These are phyloP conservation scores for Hemicentrotus pulcherrimus DNA, from an alignment of 35 echinoderm and acorn worm genomes.

Conservation along the genomic window DNA sequence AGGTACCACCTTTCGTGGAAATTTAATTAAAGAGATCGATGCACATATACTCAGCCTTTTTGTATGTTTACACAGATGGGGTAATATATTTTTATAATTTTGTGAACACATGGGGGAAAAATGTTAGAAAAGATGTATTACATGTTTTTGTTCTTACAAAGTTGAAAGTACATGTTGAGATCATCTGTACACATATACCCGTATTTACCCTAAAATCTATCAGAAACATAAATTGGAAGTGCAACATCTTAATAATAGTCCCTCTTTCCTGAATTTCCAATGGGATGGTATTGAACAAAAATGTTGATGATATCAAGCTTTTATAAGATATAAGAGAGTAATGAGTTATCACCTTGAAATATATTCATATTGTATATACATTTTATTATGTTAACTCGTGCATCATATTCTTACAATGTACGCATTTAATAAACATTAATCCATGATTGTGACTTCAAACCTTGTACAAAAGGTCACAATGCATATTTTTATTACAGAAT, in stretches of 20 bases:
- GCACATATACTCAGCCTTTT: not conserved
- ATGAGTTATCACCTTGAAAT: conserved; percentile 2
- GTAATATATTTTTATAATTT: not conserved
- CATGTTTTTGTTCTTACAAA: too few relatives aligned
- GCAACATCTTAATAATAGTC: too few relatives aligned
- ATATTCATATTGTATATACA: not conserved
- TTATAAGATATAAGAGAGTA: not conserved
- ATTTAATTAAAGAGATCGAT: not conserved
- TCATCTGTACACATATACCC: too few relatives aligned
- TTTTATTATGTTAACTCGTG: not conserved
- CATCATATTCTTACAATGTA: not conserved
- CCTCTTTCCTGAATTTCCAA: too few relatives aligned
- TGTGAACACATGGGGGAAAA: not conserved
- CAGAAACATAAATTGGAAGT: too few relatives aligned
- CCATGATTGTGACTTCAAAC: not conserved
- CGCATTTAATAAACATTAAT: not conserved
- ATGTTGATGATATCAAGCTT: not conserved
- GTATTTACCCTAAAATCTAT: too few relatives aligned
- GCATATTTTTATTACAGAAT: not conserved
- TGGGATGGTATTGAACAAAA: not conserved
- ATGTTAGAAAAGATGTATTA: not conserved
- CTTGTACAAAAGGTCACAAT: not conserved
- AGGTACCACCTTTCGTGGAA: not conserved
- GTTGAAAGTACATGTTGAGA: too few relatives aligned
- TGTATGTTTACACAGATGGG: not conserved